Conservation (phyloP, 2,888 invertebrate genomes). For the Drosophila austrosaltans region DNA sequence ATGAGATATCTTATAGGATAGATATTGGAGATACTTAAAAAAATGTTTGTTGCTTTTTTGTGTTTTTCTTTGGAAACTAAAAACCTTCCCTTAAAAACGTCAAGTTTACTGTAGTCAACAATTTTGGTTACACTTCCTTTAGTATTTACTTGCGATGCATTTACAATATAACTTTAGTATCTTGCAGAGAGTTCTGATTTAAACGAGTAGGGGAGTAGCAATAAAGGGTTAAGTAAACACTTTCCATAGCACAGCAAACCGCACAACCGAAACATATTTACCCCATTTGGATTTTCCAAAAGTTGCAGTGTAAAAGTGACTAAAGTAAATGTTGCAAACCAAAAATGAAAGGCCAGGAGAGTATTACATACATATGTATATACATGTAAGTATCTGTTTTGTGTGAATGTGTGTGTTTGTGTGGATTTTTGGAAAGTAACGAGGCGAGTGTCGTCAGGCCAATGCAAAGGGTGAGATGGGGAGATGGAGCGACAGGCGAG, state of each 20-base stretch:
- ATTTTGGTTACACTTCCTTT: not conserved
- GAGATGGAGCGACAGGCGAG: slow-evolving; percentile 33
- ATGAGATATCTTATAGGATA: too few relatives aligned
- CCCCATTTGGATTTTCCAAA: not conserved
- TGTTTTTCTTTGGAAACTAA: too few relatives aligned
- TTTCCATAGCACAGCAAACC: not conserved
- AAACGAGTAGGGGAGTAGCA: not conserved
- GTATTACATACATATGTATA: slow-evolving; percentile 6
- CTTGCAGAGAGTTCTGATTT: not conserved
- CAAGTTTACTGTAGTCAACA: too few relatives aligned
- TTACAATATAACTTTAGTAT: not conserved
- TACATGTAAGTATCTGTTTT: slow-evolving; percentile 16
- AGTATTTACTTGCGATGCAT: not conserved
- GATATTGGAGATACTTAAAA: too few relatives aligned
- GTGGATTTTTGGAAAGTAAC: slow-evolving; percentile 68
- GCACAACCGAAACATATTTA: slow-evolving; percentile 5
- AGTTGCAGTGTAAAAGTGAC: not conserved
- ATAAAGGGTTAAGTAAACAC: not conserved
- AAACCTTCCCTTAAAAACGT: too few relatives aligned
- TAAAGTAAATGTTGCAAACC: slow-evolving; percentile 53
- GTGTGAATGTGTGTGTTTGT: slow-evolving; percentile 15
- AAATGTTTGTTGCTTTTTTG: too few relatives aligned
- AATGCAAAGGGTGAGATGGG: slow-evolving; percentile 15
- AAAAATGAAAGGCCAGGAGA: slow-evolving; percentile 75
- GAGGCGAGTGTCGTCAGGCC: slow-evolving; percentile 34